A percentile compares a stretch with the other conserved stretches of the same genome.
Evolutionary conservation across 1,140 invertebrate genomes (phyloP).

Genomic region (Whitmania pigra): DNA sequence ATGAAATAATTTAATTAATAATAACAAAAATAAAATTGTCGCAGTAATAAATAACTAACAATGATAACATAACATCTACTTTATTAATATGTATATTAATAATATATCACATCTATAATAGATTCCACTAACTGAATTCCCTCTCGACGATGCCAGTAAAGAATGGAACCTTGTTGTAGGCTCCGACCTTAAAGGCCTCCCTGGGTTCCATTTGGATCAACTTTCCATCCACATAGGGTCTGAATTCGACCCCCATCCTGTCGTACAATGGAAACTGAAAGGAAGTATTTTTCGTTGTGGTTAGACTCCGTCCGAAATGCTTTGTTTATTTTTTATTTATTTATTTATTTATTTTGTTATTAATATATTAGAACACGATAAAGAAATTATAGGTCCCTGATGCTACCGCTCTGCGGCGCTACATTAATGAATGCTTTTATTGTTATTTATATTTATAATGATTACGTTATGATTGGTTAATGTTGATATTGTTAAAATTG

Average conservation of each 20-base stretch:
- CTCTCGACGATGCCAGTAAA: slow-evolving; percentile 18
- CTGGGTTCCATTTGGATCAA: slow-evolving; percentile 16
- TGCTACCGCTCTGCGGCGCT: no score
- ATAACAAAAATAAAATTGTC: neutral
- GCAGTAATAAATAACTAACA: neutral
- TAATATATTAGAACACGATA: no score
- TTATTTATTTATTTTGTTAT: neutral
- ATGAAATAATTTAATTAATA: no score
- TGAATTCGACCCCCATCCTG: slow-evolving; percentile 22
- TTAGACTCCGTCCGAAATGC: no score
- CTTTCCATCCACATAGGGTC: slow-evolving; percentile 20
- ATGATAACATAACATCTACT: neutral
- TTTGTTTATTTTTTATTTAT: neutral
- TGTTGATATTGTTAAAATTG: no score
- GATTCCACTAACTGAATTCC: slow-evolving; percentile 23
- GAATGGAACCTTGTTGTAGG: slow-evolving; percentile 21
- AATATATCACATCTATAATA: neutral
- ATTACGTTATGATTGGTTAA: no score
- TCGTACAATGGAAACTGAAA: slow-evolving; percentile 23
- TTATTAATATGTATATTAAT: slow-evolving; percentile 1
- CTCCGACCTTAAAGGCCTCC: slow-evolving; percentile 16
- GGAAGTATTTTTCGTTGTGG: no score
- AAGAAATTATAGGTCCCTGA: no score
- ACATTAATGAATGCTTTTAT: no score
- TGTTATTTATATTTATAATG: no score